These are phyloP conservation scores for Malacoraja senta DNA, from an alignment of 2,797 vertebrate genomes.

Conservation along the genomic window DNA sequence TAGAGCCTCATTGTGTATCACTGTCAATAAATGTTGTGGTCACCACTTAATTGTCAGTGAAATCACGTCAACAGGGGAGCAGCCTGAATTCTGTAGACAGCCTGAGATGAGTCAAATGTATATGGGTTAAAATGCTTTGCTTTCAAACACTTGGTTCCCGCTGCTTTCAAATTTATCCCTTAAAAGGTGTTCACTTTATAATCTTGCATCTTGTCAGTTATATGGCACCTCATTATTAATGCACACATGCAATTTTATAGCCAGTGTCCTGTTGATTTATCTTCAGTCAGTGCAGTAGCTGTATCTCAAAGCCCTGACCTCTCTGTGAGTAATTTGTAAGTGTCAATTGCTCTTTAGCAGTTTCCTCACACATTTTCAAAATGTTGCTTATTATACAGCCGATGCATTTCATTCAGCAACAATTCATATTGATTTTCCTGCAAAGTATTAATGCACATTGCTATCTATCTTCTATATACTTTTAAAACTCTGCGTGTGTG, in stretches of 20 bases:
- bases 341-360: not conserved
- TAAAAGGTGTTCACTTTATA: not conserved
- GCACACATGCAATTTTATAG: not conserved
- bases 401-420: not conserved
- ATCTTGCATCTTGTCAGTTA: not conserved
- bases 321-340: not conserved
- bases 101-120: no score
- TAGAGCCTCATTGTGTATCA: no score
- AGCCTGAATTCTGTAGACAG: no score
- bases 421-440: not conserved
- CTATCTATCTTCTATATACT: no score
- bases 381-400: not conserved
- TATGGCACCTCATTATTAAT: not conserved
- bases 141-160: not conserved
- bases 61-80: no score
- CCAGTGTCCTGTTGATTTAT: not conserved
- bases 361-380: slow-evolving; percentile 2
- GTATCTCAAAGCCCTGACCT: not conserved
- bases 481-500: no score
- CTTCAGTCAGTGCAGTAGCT: not conserved
- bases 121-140: not conserved
- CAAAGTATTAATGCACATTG: not conserved
- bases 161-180: not conserved
- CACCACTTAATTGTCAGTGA: no score
- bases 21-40: no score